Evolutionary conservation across 2,113 vertebrate genomes (phyloP).

Genomic region (Prietella phreatophila): DNA sequence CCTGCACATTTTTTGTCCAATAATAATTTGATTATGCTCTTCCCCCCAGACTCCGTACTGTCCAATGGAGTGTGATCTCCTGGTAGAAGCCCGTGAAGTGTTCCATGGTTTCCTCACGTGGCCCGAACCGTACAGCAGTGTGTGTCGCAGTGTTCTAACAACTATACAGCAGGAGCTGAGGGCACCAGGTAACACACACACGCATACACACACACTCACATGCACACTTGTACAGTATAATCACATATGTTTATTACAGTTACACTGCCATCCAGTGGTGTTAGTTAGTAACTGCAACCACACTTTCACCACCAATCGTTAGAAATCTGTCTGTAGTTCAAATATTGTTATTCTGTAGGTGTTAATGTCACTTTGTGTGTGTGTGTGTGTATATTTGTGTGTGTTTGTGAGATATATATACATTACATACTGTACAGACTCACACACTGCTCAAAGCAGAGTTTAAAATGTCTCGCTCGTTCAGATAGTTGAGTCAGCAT

Average conservation of each 20-base stretch:
- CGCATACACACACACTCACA: background rate
- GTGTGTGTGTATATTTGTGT: background rate
- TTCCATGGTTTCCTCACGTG: constrained; percentile 91
- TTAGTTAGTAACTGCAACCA: constrained; percentile 36
- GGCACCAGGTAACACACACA: constrained; percentile 78
- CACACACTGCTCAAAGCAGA: background rate
- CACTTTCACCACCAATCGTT: background rate
- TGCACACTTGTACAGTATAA: background rate
- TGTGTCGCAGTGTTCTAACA: constrained; percentile 82
- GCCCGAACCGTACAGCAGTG: constrained; percentile 87
- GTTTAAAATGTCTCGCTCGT: background rate
- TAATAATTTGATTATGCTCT: constrained; percentile 36
- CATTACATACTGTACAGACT: background rate
- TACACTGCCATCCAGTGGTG: constrained; percentile 53
- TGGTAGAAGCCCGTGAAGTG: constrained; percentile 76
- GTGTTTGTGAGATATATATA: background rate
- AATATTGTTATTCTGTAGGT: background rate
- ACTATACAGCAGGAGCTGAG: constrained; percentile 85
- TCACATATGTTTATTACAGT: background rate
- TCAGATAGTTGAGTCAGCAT: background rate
- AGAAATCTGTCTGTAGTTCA: background rate
- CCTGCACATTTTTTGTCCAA: background rate
- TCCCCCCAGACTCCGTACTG: constrained; percentile 84
- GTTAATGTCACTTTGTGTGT: background rate
- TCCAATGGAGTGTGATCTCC: constrained; percentile 77